Base-by-base conservation (phyloP, 2,113 vertebrate genomes). In the Oceanodroma tethys region DNA sequence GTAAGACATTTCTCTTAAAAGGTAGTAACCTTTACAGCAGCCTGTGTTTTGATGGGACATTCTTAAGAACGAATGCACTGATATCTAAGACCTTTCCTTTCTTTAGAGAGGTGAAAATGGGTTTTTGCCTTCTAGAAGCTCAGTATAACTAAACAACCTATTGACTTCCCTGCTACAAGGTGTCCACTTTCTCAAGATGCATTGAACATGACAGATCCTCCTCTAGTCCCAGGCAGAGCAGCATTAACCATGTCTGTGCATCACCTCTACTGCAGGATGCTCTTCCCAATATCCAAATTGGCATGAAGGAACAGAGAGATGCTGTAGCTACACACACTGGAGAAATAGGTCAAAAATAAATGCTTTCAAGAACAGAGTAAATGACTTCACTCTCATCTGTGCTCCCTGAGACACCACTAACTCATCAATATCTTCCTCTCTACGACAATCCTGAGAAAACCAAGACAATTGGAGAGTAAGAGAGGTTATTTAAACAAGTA, bases 401-500 rank as follows among this genome's bases (percentile, higher is more conserved):
- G 18, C 82, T 93, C 66, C 75, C 84, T 95, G 73, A 62, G 84
- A 89, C 45, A 45, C 47, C 63, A 59, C 47, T 71, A 81, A 50
- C 81, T 93, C 70, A 58, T 92, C 93, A 65, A 53, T 95, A 91
- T 71, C 60, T 87, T 90, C 72, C 34, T 96, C 90, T 85, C 55
- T 85, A 55, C 84, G 86, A 96, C 92, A 97, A 79, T 66, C 48
- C 71, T 75, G 63, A 87, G 86, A 80, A 80, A 96, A 96, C 92
- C 78, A 81, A 96, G 71, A 29, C 85, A 83, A 79, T 16, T 43
- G 78, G 52, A 67, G 86, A 93, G 70, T 65, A 58, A 68, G 75
- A 88, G 82, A 63, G 86, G 92, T 93, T 95, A 89, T 84, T 96
- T 94, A 95, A 94, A 88, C 72, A 86, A 84, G 85, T 15, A 67